Base-by-base conservation (phyloP, 2,888 invertebrate species). In the Lasioglossum villosulum region DNA sequence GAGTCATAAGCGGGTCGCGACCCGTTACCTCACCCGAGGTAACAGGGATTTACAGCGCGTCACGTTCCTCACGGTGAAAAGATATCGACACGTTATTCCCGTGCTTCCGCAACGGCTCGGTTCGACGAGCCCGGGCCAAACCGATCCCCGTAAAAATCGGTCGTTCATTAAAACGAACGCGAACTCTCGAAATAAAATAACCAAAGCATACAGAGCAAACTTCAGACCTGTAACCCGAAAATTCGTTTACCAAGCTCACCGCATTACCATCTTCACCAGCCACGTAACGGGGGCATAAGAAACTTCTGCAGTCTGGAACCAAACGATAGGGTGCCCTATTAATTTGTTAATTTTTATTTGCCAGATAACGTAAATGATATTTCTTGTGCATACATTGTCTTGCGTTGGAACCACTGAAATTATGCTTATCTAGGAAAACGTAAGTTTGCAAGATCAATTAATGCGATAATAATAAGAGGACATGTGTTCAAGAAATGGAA, bases 71-170 rank as follows among this genome's bases (percentile, higher is more conserved):
- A 2, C 10, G 42, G 19, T 52, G n/a, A n/a, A 16, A 52, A 52
- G 78, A 66, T 66, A 73, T 73, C 68, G 68, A 37, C 4, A 70
- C 23, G 82, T 48, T 80, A 80, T 48, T 80, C 68, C 73, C 37
- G 37, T 8, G 45, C 66, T 34, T 10, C 16, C 19, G 27, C 48
- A 6, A 45, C 12, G 37, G 63, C 14, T 12, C 23, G 71, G 48
- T 48, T 71, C 71, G 12, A 63, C 30, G 66, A 63, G 72, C 34
- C 34, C 34, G 6, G 23, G 8, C 16, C 10, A 23, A 27, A 14
- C 34, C 34, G 42, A 45, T 39, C 39, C 8, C 80, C 39, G 45
- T 45, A 71, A 45, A 71, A 14, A 37, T 16, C 70, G 16, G 19
- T 37, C 1, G 77, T 56, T 75, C 37, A 80, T 80, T 80, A 75